These are phyloP conservation scores for Ladona fulva DNA, from an alignment of 1,140 invertebrate species.

Conservation along the genomic window DNA sequence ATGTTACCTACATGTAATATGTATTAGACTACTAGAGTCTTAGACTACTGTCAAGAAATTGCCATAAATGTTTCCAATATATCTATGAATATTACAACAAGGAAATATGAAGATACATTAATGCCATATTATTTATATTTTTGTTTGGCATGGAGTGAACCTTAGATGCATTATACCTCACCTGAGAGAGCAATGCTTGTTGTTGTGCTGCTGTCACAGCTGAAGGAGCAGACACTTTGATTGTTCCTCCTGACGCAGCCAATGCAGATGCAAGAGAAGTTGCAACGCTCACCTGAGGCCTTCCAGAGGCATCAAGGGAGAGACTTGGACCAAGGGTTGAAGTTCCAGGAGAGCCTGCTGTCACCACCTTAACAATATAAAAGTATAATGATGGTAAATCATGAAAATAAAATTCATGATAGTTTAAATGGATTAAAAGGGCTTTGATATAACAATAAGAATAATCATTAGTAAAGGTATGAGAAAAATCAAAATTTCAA, in stretches of 20 bases:
- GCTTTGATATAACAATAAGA: too few relatives aligned
- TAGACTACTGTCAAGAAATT: not conserved
- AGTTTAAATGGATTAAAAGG: not conserved
- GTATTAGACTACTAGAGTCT: not conserved
- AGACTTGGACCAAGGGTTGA: conserved; percentile 25
- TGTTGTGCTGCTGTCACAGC: conserved; percentile 25
- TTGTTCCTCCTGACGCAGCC: conserved; percentile 21
- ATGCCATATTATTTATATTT: not conserved
- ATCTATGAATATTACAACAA: not conserved
- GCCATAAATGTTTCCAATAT: not conserved
- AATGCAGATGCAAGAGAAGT: conserved; percentile 23
- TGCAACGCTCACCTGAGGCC: conserved; percentile 24
- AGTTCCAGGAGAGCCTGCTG: conserved; percentile 24
- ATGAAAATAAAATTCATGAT: not conserved
- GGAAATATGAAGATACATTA: not conserved
- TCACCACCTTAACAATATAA: conserved; percentile 30
- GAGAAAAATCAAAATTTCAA: too few relatives aligned
- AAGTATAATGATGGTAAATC: conserved; percentile 3
- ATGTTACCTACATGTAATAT: not conserved
- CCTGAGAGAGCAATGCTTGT: conserved; percentile 32
- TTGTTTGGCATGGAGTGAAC: too few relatives aligned
- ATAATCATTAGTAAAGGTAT: too few relatives aligned
- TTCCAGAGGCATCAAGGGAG: conserved; percentile 26
- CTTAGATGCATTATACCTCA: conserved; percentile 15
- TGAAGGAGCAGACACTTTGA: conserved; percentile 27